Evolutionary conservation across 2,797 vertebrate species (phyloP).

Genomic region (Aphelocoma californica): DNA sequence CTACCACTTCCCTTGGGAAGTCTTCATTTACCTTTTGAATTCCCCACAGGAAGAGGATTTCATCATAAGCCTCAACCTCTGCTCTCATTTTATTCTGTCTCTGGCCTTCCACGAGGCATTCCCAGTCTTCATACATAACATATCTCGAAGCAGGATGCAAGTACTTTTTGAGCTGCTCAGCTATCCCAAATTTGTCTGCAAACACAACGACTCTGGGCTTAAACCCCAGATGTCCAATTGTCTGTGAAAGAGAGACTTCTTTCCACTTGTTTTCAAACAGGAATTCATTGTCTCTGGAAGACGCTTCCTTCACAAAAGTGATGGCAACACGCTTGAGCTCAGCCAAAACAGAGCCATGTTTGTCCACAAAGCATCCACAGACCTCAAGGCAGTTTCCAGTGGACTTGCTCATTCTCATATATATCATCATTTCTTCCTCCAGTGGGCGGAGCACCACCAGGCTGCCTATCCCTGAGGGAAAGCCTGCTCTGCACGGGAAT

Average conservation of each 20-base stretch:
- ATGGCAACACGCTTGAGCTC: conserved; percentile 81
- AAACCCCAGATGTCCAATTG: background rate
- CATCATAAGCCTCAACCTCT: conserved; percentile 54
- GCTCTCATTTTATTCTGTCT: conserved; percentile 44
- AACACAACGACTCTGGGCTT: conserved; percentile 80
- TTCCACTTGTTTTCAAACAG: conserved; percentile 82
- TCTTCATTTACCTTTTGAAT: conserved; percentile 76
- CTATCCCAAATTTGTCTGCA: conserved; percentile 81
- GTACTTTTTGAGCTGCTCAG: conserved; percentile 73
- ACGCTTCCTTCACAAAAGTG: conserved; percentile 70
- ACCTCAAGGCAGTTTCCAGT: conserved; percentile 79
- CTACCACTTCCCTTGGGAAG: conserved; percentile 67
- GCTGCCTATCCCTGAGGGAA: conserved; percentile 82
- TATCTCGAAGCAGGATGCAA: conserved; percentile 67
- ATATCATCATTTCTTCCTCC: conserved; percentile 84
- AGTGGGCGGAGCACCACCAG: conserved; percentile 77
- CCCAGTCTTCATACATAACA: conserved; percentile 51
- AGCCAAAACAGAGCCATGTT: conserved; percentile 76
- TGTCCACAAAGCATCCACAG: conserved; percentile 85
- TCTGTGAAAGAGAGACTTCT: conserved; percentile 12
- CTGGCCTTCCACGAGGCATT: conserved; percentile 23
- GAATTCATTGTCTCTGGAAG: conserved; percentile 63
- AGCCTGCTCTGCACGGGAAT: conserved; percentile 66
- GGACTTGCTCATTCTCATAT: conserved; percentile 76
- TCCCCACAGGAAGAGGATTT: conserved; percentile 83